A percentile compares a stretch with the other conserved stretches of the same genome.
These are phyloP conservation scores for Vicugna pacos DNA, from an alignment of 2,113 vertebrate species.

Conservation along the genomic window DNA sequence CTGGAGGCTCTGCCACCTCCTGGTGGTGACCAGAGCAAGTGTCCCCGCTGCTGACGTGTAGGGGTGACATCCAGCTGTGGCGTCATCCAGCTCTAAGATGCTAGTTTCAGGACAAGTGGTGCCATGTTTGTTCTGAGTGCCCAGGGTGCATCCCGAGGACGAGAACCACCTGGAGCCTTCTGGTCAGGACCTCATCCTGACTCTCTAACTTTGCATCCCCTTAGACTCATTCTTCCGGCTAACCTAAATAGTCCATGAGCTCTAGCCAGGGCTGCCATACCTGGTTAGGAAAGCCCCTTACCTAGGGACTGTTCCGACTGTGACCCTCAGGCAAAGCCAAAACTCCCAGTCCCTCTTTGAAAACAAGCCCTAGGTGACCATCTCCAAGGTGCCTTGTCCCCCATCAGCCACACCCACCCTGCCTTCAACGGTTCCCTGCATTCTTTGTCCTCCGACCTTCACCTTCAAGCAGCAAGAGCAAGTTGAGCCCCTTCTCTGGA, in stretches of 20 bases:
- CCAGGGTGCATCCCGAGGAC: neutral
- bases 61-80: neutral
- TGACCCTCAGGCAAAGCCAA: neutral
- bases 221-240: neutral
- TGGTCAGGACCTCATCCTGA: neutral
- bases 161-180: neutral
- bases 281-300: neutral
- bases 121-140: neutral
- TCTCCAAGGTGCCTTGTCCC: neutral
- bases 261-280: rapidly evolving
- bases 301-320: neutral
- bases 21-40: neutral
- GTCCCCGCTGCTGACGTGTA: neutral
- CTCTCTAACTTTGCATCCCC: neutral
- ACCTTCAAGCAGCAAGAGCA: neutral
- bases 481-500: neutral
- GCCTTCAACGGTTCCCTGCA: rapidly evolving
- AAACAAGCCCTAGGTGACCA: neutral
- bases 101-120: neutral
- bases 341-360: neutral
- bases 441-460: neutral
- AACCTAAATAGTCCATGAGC: rapidly evolving
- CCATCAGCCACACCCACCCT: neutral
- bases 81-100: neutral
- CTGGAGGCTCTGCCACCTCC: neutral